These are phyloP conservation scores for Temnothorax unifasciatus DNA, from an alignment of 2,888 invertebrate genomes.

Conservation along the genomic window DNA sequence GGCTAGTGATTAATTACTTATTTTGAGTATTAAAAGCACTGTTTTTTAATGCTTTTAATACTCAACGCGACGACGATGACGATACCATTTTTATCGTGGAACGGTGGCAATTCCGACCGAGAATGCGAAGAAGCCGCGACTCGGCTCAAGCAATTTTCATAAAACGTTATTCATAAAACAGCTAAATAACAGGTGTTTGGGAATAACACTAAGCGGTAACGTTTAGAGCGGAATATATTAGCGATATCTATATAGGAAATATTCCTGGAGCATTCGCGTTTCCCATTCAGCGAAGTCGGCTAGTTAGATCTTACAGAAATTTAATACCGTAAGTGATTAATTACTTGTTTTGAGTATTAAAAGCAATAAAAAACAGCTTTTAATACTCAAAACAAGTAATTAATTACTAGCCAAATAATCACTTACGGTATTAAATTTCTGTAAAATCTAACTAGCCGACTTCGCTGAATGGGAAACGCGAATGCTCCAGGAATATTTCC, in stretches of 20 bases:
- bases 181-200: not conserved
- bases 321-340: too few relatives aligned
- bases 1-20: too few relatives aligned
- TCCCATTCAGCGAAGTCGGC: too few relatives aligned
- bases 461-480: not conserved
- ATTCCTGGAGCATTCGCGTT: not conserved
- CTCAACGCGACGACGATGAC: slow-evolving; percentile 6
- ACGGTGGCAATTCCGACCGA: not conserved
- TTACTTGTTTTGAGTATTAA: too few relatives aligned
- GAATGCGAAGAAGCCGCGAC: not conserved
- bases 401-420: too few relatives aligned
- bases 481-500: not conserved
- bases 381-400: too few relatives aligned
- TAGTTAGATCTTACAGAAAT: not conserved
- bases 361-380: too few relatives aligned
- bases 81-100: slow-evolving; percentile 18
- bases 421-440: too few relatives aligned
- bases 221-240: not conserved
- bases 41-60: too few relatives aligned
- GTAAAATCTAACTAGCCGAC: not conserved
- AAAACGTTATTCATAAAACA: not conserved
- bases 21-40: too few relatives aligned
- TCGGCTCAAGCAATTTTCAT: not conserved
- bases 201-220: not conserved
- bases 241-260: slow-evolving; percentile 21